Evolutionary conservation across 2,113 vertebrate species (phyloP).

Genomic region (Elgaria multicarinata): DNA sequence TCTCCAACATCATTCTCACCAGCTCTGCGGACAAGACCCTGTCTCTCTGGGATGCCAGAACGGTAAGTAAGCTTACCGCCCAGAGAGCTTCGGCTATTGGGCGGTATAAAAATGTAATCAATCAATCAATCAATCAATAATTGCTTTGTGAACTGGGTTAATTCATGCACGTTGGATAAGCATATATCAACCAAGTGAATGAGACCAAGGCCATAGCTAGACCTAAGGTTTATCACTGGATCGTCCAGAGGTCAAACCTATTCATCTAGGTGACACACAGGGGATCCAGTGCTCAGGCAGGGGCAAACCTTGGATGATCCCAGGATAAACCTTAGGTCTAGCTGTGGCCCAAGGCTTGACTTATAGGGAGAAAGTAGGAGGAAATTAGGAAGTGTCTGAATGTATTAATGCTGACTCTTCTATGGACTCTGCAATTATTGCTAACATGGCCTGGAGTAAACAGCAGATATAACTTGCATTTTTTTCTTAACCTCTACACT

Average conservation of each 20-base stretch:
- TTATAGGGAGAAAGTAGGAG: not conserved
- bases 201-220: too few relatives aligned
- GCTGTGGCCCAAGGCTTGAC: too few relatives aligned
- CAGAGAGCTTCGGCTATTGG: too few relatives aligned
- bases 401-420: not conserved
- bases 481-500: not conserved
- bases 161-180: not conserved
- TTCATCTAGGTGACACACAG: too few relatives aligned
- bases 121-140: too few relatives aligned
- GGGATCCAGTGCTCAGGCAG: too few relatives aligned
- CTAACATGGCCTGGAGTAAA: not conserved
- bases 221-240: too few relatives aligned
- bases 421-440: not conserved
- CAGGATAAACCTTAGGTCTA: too few relatives aligned
- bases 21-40: slow-evolving; percentile 78
- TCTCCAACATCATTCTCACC: slow-evolving; percentile 75
- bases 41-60: slow-evolving; percentile 79
- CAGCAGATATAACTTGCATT: not conserved
- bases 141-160: not conserved
- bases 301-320: too few relatives aligned
- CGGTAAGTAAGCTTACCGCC: slow-evolving; percentile 63
- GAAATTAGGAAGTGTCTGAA: not conserved
- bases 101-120: too few relatives aligned
- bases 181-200: not conserved
- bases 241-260: too few relatives aligned